Conservation (phyloP, 2,797 vertebrate genomes). For the Eptatretus atami region DNA sequence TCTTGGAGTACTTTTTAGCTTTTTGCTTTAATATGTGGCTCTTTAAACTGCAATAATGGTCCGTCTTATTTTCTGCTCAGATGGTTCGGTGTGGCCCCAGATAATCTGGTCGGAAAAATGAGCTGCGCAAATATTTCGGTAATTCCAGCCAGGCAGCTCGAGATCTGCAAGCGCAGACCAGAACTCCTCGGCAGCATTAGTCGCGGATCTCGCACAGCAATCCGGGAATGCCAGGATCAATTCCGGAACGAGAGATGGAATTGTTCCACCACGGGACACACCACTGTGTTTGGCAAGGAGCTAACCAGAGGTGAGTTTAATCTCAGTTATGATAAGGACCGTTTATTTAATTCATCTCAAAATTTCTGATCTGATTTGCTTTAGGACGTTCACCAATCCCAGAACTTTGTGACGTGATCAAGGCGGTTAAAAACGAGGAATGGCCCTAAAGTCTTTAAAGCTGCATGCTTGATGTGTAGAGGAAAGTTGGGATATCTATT, state of each 20-base stretch:
- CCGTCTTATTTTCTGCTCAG: conserved; percentile 12
- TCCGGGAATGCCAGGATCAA: conserved; percentile 49
- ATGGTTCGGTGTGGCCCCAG: conserved; percentile 43
- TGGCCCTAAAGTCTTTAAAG: no score
- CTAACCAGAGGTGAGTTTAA: conserved; percentile 36
- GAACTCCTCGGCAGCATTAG: conserved; percentile 38
- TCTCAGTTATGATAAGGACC: no score
- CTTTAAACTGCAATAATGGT: no score
- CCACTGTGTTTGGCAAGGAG: conserved; percentile 28
- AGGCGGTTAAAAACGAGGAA: no score
- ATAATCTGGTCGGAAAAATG: conserved; percentile 27
- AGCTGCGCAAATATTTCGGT: conserved; percentile 24
- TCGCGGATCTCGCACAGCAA: conserved; percentile 43
- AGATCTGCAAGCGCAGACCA: conserved; percentile 37
- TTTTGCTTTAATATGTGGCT: no score
- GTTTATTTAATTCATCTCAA: no score
- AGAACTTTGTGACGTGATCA: no score
- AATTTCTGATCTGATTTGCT: no score
- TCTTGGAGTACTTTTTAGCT: no score
- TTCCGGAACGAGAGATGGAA: conserved; percentile 73
- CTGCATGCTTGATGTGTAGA: no score
- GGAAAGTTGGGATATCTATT: no score
- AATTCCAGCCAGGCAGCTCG: conserved; percentile 32
- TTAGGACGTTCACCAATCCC: no score
- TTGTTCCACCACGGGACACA: conserved; percentile 22